Base-by-base conservation (phyloP, 1,140 invertebrate species). In the Rhyacophila brunnea region DNA sequence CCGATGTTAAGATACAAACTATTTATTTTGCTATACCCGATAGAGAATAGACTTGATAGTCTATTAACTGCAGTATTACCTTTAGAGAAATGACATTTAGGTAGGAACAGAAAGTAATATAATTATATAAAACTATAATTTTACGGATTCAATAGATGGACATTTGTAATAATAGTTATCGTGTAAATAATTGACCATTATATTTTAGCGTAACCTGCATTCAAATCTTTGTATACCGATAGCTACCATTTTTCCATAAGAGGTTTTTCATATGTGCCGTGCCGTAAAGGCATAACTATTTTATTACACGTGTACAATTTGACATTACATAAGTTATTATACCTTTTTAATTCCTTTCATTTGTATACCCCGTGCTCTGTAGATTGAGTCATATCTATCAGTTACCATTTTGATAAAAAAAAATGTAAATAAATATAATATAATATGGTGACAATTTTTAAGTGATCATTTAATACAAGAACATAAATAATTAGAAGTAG, bases 351-450 rank as follows among this genome's bases (percentile, higher is more conserved):
- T 45, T 17, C 18, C 18, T 11, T 10, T 17, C 10, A n/a, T 20
- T n/a, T 45, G 43, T 28, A 28, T 28, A 28, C 23, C n/a, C 23
- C 23, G 23, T 28, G 23, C 35, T 46, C 46, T 55, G 32, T 55
- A 55, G 52, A 36, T 34, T 46, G 15, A 51, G 55, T 51, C 55
- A 51, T 50, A 45, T 51, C 44, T 43, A 44, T 58, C 42, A 51
- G 55, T 58, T 58, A 58, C 55, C 55, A 58, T 56, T 56, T 56
- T 56, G 36, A 47, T 58, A 38, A 58, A 58, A 38, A 15, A 35
- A 34, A 40, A 42, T 57, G 54, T 57, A 57, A 48, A 57, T 57
- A 49, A 19, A 44, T 53, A 53, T 28, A 28, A 28, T 28, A 45
- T 45, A 15, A 10, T 15, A 15, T n/a, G 38, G 15, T 40, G 38